phyloP scores from a whole-genome alignment of 1,140 invertebrate genomes.

The Bombus affinis region DNA sequence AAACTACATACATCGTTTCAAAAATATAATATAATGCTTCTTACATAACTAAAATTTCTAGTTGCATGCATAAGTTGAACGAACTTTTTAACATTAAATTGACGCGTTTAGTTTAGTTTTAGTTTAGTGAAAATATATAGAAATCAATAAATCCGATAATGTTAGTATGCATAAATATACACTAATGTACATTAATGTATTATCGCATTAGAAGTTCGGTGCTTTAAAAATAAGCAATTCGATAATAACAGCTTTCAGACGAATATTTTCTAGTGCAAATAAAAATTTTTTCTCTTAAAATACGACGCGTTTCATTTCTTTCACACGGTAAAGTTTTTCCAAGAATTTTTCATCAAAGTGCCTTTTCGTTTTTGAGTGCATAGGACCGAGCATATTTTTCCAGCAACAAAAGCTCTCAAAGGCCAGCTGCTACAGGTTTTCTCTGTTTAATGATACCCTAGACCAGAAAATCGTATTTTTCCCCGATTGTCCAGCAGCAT shows the following conservation, averaged over 20 bases:
- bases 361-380: not conserved
- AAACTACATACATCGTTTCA: not conserved
- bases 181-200: not conserved
- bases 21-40: not conserved
- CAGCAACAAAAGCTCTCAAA: not conserved
- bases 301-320: not conserved
- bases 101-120: conserved; percentile 26
- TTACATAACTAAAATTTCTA: not conserved
- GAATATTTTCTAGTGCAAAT: not conserved
- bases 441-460: not conserved
- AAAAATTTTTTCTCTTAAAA: not conserved
- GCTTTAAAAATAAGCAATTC: not conserved
- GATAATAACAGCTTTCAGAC: not conserved
- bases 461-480: conserved; percentile 11
- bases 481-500: not conserved
- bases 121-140: conserved; percentile 22
- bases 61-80: not conserved
- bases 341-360: not conserved
- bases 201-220: not conserved
- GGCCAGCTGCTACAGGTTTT: conserved; percentile 10
- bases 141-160: conserved; percentile 16
- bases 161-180: not conserved
- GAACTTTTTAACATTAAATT: not conserved
- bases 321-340: not conserved
- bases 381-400: not conserved